Conservation (phyloP, 2,113 vertebrate species). For the Melanotaenia duboulayi region DNA sequence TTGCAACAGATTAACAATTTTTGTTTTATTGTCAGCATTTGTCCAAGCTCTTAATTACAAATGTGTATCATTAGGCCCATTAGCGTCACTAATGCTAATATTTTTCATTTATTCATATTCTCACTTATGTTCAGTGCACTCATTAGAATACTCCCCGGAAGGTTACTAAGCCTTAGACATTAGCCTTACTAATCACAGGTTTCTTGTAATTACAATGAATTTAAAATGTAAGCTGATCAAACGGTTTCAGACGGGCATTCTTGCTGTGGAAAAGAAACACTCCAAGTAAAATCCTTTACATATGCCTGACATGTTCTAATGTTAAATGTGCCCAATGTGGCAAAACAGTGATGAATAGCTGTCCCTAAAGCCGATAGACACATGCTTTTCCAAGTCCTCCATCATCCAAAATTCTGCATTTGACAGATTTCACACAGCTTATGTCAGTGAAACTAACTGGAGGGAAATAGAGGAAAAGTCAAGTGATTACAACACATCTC, state of each 20-base stretch:
- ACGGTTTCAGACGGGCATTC: constrained; percentile 1
- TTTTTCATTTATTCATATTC: neutral
- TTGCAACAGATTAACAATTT: too few species aligned
- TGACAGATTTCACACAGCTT: constrained; percentile 11
- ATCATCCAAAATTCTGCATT: constrained; percentile 5
- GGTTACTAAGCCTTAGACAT: constrained; percentile 21
- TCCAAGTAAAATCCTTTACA: constrained; percentile 25
- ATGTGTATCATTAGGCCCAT: neutral
- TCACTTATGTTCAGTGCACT: neutral
- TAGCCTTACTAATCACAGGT: constrained; percentile 3
- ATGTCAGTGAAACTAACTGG: constrained; percentile 6
- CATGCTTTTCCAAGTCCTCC: constrained; percentile 3
- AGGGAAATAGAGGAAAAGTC: neutral
- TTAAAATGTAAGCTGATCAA: constrained; percentile 23
- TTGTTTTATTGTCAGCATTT: neutral
- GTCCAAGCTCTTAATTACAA: neutral
- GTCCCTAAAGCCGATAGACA: neutral
- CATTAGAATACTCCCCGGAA: constrained; percentile 6
- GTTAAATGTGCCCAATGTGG: constrained; percentile 11
- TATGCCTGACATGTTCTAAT: constrained; percentile 23
- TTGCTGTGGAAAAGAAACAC: neutral
- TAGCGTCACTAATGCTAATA: neutral
- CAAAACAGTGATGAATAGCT: neutral
- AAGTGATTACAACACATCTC: neutral
- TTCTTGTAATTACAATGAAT: constrained; percentile 31